Conservation (phyloP, 2,888 invertebrate genomes). For the Parnassius apollo region DNA sequence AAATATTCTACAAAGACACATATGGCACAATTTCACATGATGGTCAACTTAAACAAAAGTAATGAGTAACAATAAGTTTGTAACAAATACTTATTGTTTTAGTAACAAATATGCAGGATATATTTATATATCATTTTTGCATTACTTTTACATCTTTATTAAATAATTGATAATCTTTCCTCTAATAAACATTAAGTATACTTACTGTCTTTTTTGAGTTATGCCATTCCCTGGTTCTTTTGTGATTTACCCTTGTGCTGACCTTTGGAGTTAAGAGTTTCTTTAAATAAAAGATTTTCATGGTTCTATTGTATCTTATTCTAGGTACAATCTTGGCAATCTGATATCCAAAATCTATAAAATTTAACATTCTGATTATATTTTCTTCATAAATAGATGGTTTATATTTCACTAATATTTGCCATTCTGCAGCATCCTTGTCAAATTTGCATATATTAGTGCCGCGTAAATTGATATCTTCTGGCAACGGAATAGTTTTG, state of each 20-base stretch:
- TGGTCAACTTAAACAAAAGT: too few species aligned
- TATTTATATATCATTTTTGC: too few species aligned
- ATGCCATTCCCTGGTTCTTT: constrained; percentile 70
- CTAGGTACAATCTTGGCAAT: constrained; percentile 84
- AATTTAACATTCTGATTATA: constrained; percentile 87
- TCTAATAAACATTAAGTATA: constrained; percentile 5
- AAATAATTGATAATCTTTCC: too few species aligned
- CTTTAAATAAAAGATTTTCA: constrained; percentile 72
- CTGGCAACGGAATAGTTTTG: constrained; percentile 85
- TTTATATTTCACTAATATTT: constrained; percentile 76
- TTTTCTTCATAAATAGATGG: constrained; percentile 85
- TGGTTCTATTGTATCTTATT: constrained; percentile 82
- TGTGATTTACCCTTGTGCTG: constrained; percentile 63
- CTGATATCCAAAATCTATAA: constrained; percentile 90
- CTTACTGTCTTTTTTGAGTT: constrained; percentile 68
- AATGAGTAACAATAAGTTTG: too few species aligned
- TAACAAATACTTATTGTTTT: too few species aligned
- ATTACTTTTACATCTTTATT: too few species aligned
- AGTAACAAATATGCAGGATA: too few species aligned
- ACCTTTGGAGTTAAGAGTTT: constrained; percentile 56
- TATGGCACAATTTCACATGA: too few species aligned
- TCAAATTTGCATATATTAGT: constrained; percentile 84
- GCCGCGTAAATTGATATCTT: constrained; percentile 88
- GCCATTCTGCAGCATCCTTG: constrained; percentile 87
- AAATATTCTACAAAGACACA: too few species aligned